phyloP scores from a whole-genome alignment of 2,888 invertebrate genomes.

The Lasioglossum zephyrum region DNA sequence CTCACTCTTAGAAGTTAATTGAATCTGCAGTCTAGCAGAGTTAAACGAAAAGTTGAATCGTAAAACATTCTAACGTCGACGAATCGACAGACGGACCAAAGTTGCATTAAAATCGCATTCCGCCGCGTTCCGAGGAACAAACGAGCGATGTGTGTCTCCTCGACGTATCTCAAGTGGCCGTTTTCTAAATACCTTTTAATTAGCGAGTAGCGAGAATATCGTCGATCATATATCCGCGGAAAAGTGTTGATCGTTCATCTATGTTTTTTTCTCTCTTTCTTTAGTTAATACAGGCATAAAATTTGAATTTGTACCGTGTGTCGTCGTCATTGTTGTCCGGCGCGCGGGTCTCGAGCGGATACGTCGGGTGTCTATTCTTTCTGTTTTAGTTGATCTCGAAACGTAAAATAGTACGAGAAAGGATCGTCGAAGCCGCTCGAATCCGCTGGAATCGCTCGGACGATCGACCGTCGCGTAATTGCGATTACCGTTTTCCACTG shows the following conservation, averaged over 20 bases:
- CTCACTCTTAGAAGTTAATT: neutral
- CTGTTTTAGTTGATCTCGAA: neutral
- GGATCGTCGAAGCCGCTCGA: neutral
- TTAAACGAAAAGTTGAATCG: neutral
- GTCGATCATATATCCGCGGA: slow-evolving; percentile 46
- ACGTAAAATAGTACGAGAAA: neutral
- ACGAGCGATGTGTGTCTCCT: slow-evolving; percentile 9
- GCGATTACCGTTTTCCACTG: slow-evolving; percentile 56
- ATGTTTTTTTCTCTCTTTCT: slow-evolving; percentile 10
- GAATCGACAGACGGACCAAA: neutral
- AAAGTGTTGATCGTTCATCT: slow-evolving; percentile 47
- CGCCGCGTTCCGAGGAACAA: neutral
- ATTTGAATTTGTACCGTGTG: slow-evolving; percentile 83
- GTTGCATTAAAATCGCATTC: neutral
- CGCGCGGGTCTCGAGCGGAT: slow-evolving; percentile 24
- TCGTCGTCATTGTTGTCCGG: slow-evolving; percentile 65
- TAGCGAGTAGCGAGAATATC: slow-evolving; percentile 65
- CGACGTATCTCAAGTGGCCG: slow-evolving; percentile 51
- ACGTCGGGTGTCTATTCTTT: slow-evolving; percentile 44
- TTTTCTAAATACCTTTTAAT: slow-evolving; percentile 46
- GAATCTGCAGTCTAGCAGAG: neutral
- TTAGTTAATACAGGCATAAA: slow-evolving; percentile 73
- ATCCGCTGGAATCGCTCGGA: slow-evolving; percentile 42
- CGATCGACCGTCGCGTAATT: slow-evolving; percentile 55
- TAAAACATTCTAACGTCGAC: neutral